phyloP scores from a whole-genome alignment of 2,113 vertebrate genomes.

The Gyps fulvus region DNA sequence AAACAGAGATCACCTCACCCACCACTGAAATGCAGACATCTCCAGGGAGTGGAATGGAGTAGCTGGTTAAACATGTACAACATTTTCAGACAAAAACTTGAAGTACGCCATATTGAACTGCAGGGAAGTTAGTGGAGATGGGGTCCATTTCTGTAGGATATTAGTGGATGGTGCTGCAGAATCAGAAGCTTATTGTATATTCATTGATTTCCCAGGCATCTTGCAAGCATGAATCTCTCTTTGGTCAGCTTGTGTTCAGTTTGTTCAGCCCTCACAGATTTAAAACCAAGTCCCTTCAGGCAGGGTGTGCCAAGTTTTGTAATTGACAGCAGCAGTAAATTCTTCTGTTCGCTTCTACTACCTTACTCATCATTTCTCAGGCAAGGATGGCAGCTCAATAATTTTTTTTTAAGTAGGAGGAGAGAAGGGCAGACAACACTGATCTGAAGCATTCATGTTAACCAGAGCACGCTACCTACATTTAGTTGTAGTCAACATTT shows the following conservation, averaged over 20 bases:
- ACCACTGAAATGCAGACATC: background rate
- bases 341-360: background rate
- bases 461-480: background rate
- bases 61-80: background rate
- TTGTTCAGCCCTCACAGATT: background rate
- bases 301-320: constrained; percentile 35
- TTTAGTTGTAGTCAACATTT: background rate
- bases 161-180: background rate
- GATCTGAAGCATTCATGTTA: background rate
- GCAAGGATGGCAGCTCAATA: background rate
- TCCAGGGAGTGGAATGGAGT: background rate
- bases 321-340: constrained; percentile 52
- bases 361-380: constrained; percentile 40
- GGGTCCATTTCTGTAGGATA: background rate
- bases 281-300: constrained; percentile 5
- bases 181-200: background rate
- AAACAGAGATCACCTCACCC: background rate
- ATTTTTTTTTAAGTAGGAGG: background rate
- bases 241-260: background rate
- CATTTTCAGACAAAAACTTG: background rate
- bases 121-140: background rate
- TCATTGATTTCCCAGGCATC: background rate
- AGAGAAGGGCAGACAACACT: background rate
- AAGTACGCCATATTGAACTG: background rate
- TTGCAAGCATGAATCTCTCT: background rate